Conservation (phyloP, 2,113 vertebrate species). For the Nycticorax nycticorax region DNA sequence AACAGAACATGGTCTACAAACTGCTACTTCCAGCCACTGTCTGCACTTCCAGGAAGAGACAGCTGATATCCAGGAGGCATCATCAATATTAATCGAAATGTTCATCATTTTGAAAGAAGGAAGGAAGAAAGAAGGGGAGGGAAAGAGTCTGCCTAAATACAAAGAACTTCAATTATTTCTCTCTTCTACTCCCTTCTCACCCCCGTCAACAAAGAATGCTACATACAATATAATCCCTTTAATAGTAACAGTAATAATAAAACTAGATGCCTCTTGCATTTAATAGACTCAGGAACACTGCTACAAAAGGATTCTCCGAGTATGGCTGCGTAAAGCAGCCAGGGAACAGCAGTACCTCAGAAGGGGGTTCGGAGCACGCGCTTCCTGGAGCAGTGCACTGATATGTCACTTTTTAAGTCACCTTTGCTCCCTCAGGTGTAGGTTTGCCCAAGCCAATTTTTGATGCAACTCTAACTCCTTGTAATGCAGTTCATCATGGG, state of each 20-base stretch:
- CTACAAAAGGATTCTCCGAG: not conserved
- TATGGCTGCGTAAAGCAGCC: not conserved
- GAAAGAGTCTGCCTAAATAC: not conserved
- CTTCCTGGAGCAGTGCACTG: not conserved
- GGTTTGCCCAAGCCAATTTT: not conserved
- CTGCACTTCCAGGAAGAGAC: not conserved
- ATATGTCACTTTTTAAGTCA: not conserved
- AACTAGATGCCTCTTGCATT: not conserved
- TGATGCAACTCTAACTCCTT: not conserved
- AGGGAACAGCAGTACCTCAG: not conserved
- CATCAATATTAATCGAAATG: not conserved
- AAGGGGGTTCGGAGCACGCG: not conserved
- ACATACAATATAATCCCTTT: not conserved
- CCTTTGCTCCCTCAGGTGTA: not conserved
- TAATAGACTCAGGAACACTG: not conserved
- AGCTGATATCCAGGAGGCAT: not conserved
- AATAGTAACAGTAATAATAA: not conserved
- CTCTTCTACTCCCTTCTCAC: not conserved
- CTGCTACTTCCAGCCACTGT: not conserved
- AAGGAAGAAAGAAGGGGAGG: not conserved
- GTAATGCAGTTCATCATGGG: not conserved
- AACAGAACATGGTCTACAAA: not conserved
- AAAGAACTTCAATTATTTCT: not conserved
- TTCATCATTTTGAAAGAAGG: not conserved
- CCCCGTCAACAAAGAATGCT: not conserved